Conservation (phyloP, 1,140 invertebrate genomes). For the Halesus radiatus region DNA sequence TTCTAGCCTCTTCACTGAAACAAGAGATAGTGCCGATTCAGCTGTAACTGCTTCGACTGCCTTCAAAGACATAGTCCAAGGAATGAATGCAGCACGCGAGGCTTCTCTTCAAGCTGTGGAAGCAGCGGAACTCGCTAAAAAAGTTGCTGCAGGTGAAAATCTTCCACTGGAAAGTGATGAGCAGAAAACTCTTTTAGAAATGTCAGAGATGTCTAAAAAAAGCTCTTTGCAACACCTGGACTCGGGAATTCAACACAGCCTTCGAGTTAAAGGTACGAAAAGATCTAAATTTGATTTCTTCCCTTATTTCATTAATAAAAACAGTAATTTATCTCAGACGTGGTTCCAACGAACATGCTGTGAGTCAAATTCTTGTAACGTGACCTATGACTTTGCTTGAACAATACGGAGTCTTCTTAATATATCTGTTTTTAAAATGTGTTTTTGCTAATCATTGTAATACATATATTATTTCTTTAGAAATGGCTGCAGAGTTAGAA, state of each 20-base stretch:
- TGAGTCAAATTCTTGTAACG: too few relatives aligned
- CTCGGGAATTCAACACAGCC: constrained; percentile 18
- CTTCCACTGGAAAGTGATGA: background rate
- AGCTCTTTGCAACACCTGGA: constrained; percentile 40
- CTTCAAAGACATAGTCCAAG: constrained; percentile 84
- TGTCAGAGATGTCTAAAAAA: constrained; percentile 38
- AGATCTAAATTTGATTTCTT: too few relatives aligned
- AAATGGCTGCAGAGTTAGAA: constrained; percentile 62
- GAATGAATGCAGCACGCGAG: constrained; percentile 74
- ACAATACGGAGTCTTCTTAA: too few relatives aligned
- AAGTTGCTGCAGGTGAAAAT: constrained; percentile 52
- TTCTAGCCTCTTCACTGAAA: constrained; percentile 77
- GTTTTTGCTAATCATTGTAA: background rate
- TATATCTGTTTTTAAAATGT: too few relatives aligned
- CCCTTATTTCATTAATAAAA: too few relatives aligned
- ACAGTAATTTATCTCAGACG: too few relatives aligned
- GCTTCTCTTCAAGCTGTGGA: constrained; percentile 77
- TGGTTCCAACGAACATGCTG: too few relatives aligned
- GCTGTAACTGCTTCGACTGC: constrained; percentile 85
- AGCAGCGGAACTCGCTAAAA: constrained; percentile 73
- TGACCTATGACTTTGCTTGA: too few relatives aligned
- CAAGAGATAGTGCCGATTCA: constrained; percentile 76
- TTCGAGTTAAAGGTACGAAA: constrained; percentile 43
- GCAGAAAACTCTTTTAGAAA: constrained; percentile 19
- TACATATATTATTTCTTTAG: constrained; percentile 58